Conservation (phyloP, 1,140 invertebrate genomes). For the Drosophila trapezifrons region DNA sequence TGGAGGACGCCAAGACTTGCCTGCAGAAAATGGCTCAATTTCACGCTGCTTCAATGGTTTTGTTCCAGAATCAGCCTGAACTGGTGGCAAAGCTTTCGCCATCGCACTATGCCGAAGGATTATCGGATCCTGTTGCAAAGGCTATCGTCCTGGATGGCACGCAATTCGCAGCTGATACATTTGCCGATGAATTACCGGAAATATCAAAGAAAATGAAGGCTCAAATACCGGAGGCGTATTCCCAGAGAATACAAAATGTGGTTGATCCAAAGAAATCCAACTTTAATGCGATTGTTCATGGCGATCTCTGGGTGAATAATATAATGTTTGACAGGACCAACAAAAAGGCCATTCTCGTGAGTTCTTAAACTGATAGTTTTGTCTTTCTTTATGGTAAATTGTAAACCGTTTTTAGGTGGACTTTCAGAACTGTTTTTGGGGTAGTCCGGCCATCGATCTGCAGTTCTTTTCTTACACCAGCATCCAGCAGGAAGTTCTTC, state of each 20-base stretch:
- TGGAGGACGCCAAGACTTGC: slow-evolving; percentile 46
- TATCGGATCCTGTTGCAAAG: slow-evolving; percentile 22
- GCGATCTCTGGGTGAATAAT: slow-evolving; percentile 88
- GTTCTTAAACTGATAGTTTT: slow-evolving; percentile 1
- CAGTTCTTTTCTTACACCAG: slow-evolving; percentile 74
- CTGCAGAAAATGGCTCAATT: slow-evolving; percentile 68
- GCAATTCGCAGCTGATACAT: slow-evolving; percentile 40
- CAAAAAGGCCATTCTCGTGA: slow-evolving; percentile 85
- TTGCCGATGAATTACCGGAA: slow-evolving; percentile 83
- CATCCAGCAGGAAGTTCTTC: slow-evolving; percentile 55
- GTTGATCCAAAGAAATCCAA: slow-evolving; percentile 45
- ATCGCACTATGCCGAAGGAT: slow-evolving; percentile 44
- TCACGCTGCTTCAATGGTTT: slow-evolving; percentile 69
- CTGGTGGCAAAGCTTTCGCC: slow-evolving; percentile 34
- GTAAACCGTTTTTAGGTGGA: slow-evolving; percentile 58
- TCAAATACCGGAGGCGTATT: slow-evolving; percentile 57
- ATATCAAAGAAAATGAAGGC: slow-evolving; percentile 76
- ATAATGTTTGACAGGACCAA: slow-evolving; percentile 86
- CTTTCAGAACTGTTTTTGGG: slow-evolving; percentile 67
- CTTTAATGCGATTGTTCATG: slow-evolving; percentile 86
- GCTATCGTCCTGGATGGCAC: slow-evolving; percentile 59
- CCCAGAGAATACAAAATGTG: slow-evolving; percentile 26
- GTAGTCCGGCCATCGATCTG: slow-evolving; percentile 69
- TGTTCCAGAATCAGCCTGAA: slow-evolving; percentile 35
- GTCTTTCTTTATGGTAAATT: neutral